phyloP scores from a whole-genome alignment of 1,140 invertebrate genomes.

The Dryas iulia region DNA sequence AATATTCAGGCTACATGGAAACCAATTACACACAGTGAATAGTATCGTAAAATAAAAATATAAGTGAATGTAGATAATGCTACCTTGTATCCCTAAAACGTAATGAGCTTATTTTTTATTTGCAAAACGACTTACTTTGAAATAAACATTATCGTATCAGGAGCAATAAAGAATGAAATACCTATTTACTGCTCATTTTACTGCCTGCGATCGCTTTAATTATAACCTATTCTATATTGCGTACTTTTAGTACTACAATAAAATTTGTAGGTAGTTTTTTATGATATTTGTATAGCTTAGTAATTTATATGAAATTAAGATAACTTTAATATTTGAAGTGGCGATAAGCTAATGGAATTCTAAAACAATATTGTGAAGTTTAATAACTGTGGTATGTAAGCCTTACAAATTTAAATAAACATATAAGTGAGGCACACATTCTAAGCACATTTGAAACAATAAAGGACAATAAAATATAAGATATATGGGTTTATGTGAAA shows the following conservation, averaged over 20 bases:
- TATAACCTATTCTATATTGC: conserved; percentile 49
- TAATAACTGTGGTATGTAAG: not conserved
- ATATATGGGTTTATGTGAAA: not conserved
- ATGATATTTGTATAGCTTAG: conserved; percentile 12
- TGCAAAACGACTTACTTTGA: conserved; percentile 26
- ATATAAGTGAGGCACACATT: not conserved
- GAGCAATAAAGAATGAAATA: conserved; percentile 60
- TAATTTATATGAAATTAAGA: not conserved
- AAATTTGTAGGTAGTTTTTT: conserved; percentile 42
- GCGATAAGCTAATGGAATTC: not conserved
- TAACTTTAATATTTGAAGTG: not conserved
- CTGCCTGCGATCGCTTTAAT: conserved; percentile 56
- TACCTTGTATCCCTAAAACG: conserved; percentile 2
- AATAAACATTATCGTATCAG: conserved; percentile 55
- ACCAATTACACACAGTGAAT: not conserved
- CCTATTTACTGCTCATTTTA: conserved; percentile 62
- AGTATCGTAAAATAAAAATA: conserved; percentile 8
- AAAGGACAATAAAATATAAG: not conserved
- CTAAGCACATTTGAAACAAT: not conserved
- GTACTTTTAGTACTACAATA: conserved; percentile 52
- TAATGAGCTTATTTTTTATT: conserved; percentile 22
- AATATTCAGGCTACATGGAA: not conserved
- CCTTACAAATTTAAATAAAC: not conserved
- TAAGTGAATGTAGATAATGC: conserved; percentile 3
- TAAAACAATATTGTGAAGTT: not conserved